Evolutionary conservation across 2,797 vertebrate species (phyloP).

Genomic region (Orientallactaga sibirica): DNA sequence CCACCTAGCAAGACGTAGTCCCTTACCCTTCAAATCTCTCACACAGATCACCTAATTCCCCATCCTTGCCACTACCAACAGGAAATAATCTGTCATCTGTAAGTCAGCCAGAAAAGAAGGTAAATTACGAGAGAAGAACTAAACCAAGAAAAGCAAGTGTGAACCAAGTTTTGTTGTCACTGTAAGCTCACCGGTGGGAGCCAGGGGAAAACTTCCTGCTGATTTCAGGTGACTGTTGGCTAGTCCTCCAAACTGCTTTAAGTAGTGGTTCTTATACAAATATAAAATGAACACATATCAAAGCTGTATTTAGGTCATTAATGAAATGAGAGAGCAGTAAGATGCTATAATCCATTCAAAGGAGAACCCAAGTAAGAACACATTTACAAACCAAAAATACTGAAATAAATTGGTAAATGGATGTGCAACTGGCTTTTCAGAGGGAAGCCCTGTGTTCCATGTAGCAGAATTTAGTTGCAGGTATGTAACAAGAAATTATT

Average conservation of each 20-base stretch:
- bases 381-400: not conserved
- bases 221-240: not conserved
- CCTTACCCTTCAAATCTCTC: not conserved
- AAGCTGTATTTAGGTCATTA: slow-evolving; percentile 43
- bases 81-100: not conserved
- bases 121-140: slow-evolving; percentile 34
- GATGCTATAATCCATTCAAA: not conserved
- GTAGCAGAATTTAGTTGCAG: no score
- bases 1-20: slow-evolving; percentile 2
- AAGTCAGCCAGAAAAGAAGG: not conserved
- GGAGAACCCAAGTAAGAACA: not conserved
- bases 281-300: not conserved
- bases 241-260: slow-evolving; percentile 1
- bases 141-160: slow-evolving; percentile 56
- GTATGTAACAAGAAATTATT: no score
- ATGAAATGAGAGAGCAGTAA: slow-evolving; percentile 5
- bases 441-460: no score
- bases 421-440: no score
- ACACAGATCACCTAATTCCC: slow-evolving; percentile 36
- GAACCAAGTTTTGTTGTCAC: not conserved
- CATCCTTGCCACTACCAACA: not conserved
- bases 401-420: no score
- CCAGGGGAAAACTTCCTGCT: not conserved
- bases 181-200: not conserved
- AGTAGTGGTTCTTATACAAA: not conserved